phyloP scores from a whole-genome alignment of 2,888 invertebrate species.

The Acrobasis suavella region DNA sequence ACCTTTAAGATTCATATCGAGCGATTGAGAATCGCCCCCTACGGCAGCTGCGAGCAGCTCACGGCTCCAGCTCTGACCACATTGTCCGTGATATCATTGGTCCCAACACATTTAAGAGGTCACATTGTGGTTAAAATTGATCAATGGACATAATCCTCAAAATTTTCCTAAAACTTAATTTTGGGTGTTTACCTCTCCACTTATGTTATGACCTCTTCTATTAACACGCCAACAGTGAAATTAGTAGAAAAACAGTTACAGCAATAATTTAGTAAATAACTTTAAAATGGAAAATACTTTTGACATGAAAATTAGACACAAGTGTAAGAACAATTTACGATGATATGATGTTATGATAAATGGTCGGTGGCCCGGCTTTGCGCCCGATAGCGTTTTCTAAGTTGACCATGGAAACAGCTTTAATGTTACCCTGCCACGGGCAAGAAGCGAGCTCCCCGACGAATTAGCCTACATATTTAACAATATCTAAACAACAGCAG shows the following conservation, averaged over 20 bases:
- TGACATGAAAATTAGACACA: conserved; percentile 36
- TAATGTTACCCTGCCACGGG: background rate
- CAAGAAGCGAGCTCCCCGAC: conserved; percentile 5
- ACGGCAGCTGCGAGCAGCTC: background rate
- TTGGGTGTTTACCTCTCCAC: conserved; percentile 1
- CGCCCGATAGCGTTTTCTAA: background rate
- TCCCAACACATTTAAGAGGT: conserved; percentile 69
- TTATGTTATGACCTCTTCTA: conserved; percentile 39
- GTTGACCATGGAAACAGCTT: background rate
- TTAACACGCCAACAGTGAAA: conserved; percentile 44
- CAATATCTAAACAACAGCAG: conserved; percentile 33
- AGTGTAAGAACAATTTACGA: conserved; percentile 32
- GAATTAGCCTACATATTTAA: conserved; percentile 32
- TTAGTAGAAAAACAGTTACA: conserved; percentile 41
- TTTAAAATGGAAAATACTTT: conserved; percentile 41
- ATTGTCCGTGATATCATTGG: conserved; percentile 48
- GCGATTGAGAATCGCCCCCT: too few relatives aligned
- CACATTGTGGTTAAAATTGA: conserved; percentile 35
- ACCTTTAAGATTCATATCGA: too few relatives aligned
- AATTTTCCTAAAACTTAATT: background rate
- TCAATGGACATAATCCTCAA: background rate
- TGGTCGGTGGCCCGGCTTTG: conserved; percentile 29
- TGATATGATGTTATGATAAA: conserved; percentile 39
- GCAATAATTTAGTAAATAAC: conserved; percentile 37
- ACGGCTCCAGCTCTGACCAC: conserved; percentile 21